Percentiles rank a stretch among this genome's conserved stretches.
Conservation (phyloP, 2,888 invertebrate genomes). For the Epirrhoe alternata region DNA sequence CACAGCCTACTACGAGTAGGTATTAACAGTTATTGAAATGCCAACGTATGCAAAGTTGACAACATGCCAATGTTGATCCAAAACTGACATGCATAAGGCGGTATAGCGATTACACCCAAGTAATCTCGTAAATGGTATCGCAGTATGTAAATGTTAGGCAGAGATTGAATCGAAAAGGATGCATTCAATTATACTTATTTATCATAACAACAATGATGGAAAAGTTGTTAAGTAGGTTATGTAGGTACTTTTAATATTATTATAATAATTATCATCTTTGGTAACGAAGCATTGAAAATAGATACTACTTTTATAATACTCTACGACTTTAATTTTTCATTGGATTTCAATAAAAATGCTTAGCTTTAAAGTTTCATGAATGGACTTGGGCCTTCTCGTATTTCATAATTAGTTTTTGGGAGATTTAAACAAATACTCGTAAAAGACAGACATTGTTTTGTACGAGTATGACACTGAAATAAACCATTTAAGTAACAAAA, state of each 20-base stretch:
- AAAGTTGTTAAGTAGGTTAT: no score
- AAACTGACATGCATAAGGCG: conserved; percentile 21
- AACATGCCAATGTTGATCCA: conserved; percentile 14
- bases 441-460: background rate
- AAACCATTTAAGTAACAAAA: background rate
- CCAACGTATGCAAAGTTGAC: conserved; percentile 23
- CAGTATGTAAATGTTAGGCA: conserved; percentile 6
- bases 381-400: background rate
- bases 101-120: conserved; percentile 5
- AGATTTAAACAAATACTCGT: background rate
- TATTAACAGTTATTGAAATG: background rate
- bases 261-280: no score
- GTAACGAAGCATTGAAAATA: no score
- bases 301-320: no score
- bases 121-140: conserved; percentile 8
- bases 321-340: no score
- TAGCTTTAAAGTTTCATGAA: no score
- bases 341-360: no score
- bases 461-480: background rate
- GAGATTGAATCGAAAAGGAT: no score
- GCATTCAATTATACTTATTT: no score
- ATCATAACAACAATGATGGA: no score
- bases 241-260: no score
- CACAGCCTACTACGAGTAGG: background rate
- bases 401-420: background rate